A percentile compares a stretch with the other conserved stretches of the same genome.
phyloP scores from a whole-genome alignment of 1,140 invertebrate genomes.

The Drosophila busckii region DNA sequence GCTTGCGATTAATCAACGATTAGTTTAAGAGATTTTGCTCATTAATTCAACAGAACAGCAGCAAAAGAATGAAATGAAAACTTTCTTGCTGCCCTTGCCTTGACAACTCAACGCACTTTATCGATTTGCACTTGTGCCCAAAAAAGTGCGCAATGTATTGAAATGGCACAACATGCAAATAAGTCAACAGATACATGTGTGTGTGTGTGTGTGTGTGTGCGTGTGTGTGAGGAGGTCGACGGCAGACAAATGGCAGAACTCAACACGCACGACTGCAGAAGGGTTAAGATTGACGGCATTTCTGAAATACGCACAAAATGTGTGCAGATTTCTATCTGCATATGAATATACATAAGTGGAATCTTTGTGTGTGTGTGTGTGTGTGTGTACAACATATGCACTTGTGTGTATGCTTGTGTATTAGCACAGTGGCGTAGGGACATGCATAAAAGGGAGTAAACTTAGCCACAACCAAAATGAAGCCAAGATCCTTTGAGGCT shows the following conservation, averaged over 20 bases:
- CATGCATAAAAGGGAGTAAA: no score
- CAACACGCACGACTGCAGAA: constrained; percentile 49
- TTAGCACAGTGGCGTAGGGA: not conserved
- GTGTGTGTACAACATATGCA: no score
- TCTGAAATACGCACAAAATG: constrained; percentile 21
- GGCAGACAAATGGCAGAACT: constrained; percentile 8
- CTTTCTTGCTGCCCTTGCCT: not conserved
- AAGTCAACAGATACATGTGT: constrained; percentile 41
- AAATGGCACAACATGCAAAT: constrained; percentile 68
- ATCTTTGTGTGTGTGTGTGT: not conserved
- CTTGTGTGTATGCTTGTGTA: not conserved
- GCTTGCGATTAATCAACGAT: constrained; percentile 29
- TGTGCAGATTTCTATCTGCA: constrained; percentile 52
- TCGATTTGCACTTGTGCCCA: constrained; percentile 30
- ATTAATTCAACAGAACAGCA: constrained; percentile 21
- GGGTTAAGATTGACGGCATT: constrained; percentile 70
- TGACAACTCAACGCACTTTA: constrained; percentile 30
- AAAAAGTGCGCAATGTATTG: constrained; percentile 26
- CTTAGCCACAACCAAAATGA: no score
- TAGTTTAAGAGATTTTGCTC: constrained; percentile 18
- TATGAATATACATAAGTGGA: constrained; percentile 57
- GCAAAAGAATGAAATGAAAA: constrained; percentile 3
- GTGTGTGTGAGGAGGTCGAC: not conserved
- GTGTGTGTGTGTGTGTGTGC: constrained; percentile 8
- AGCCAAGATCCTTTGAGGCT: no score